Base-by-base conservation (phyloP, 1,140 invertebrate genomes). In the Caenorhabditis briggsae region DNA sequence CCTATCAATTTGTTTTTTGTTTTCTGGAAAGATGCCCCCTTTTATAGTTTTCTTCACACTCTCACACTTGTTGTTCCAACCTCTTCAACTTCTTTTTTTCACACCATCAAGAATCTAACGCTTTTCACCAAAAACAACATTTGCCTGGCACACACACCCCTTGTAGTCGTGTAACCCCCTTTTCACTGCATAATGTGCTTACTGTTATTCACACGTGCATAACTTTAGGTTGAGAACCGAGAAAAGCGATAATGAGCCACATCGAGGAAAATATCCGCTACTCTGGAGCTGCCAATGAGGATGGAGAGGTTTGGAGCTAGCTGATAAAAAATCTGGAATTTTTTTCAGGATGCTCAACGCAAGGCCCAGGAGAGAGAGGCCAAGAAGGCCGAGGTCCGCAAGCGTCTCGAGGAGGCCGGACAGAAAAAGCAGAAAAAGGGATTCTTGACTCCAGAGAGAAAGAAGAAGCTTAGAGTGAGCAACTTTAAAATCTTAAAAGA, bases 381-480 rank as follows among this genome's bases (percentile, higher is more conserved):
- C 55, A 90, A 90, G 65, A 90, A 90, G 85, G 89, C 89, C 25
- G 89, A 90, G 82, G 89, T 90, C 50, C 89, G 89, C 58, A 90
- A 89, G 85, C 89, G 89, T 83, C 85, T 90, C n/a, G 89, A 90
- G 65, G 89, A 90, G 70, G 89, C 89, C 82, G 89, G 89, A 33
- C 61, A 88, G 20, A 88, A 89, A 48, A 92, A 91, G 87, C 91
- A 91, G 82, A 90, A 90, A 88, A 90, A 90, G 82, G 89, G 89
- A 65, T 90, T 90, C 86, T 83, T 90, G 41, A 90, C 89, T 23
- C 89, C 89, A 64, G 89, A 90, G 46, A 88, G 89, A 82, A 90
- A 90, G 87, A 90, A 90, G 89, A 90, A 90, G 89, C 89, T 90
- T 43, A 88, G 89, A n/a, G 89, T 96, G 53, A 78, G 48, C 2